Percentiles rank a stretch among this genome's conserved stretches.
Conservation (phyloP, 2,888 invertebrate genomes). For the Rhimphoctona megacephalus region DNA sequence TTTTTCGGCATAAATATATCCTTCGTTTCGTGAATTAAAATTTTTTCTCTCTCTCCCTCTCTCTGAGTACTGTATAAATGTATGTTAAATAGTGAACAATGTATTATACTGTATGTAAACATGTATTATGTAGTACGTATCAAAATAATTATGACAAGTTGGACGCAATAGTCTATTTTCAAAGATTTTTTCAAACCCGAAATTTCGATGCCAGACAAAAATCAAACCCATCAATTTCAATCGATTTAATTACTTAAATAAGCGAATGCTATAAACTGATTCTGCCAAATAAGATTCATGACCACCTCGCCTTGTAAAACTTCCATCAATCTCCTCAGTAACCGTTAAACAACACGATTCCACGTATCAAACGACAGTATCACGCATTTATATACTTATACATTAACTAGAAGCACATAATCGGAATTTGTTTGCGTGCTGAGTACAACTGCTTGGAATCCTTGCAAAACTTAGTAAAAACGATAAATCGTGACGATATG, state of each 20-base stretch:
- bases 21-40: conserved; percentile 4
- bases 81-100: background rate
- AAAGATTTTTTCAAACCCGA: background rate
- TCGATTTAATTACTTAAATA: background rate
- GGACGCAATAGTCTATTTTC: background rate
- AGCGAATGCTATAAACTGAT: conserved; percentile 3
- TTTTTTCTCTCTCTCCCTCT: background rate
- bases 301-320: conserved; percentile 58
- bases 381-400: background rate
- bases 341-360: conserved; percentile 23
- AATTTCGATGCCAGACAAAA: background rate
- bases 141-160: background rate
- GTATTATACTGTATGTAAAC: background rate
- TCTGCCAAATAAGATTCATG: background rate
- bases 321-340: conserved; percentile 38
- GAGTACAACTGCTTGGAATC: conserved; percentile 25
- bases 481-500: conserved; percentile 45
- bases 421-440: conserved; percentile 49
- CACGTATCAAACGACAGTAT: background rate
- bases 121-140: background rate
- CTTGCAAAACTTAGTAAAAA: conserved; percentile 31
- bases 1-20: conserved; percentile 18
- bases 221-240: background rate
- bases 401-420: conserved; percentile 21
- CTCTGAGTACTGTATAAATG: background rate